Evolutionary conservation across 2,113 vertebrate species (phyloP), one percentile per base, ranked within the genome.

Genomic region (Apteryx owenii): DNA sequence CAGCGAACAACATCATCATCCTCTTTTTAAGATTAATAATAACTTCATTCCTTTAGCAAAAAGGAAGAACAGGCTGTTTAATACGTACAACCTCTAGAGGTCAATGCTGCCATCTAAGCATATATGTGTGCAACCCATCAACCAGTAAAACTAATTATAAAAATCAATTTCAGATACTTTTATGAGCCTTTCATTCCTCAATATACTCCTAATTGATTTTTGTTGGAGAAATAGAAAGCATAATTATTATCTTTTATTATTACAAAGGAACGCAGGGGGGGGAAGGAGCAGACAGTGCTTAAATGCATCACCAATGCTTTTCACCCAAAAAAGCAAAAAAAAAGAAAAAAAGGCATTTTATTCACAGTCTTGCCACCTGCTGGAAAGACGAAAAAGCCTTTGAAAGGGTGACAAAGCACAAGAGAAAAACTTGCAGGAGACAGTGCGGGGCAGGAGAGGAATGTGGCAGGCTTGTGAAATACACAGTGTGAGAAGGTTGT

Each of bases 101-200:
- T 96, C 93, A 95, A 94, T 94, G 90, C 65, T 75, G 93, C 88
- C 79, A 92, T 84, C 56, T 88, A 84, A 81, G 91, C 0, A 0
- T 88, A 88, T 54, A 65, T 81, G 88, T 3, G 1, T 84, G 87
- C 88, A 81, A 95, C 95, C 81, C 95, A 97, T 94, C 96, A 97
- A 84, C 83, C 82, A 95, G 85, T 95, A 92, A 96, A 97, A 97
- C 96, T 96, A 95, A 97, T 95, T 97, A 95, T 92, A 75, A 95
- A 96, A 97, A 96, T 97, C 95, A 96, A 83, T 96, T 94, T 93
- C 89, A 93, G 88, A 93, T 96, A 92, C 76, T 97, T 98, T 97
- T 96, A 87, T 86, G 84, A 93, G 92, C 73, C 92, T 94, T 97
- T 94, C 73, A 85, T 97, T 91, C 90, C 85, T 90, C 95, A 93